Base-by-base conservation (phyloP, 2,113 vertebrate species). In the Caranx melampygus region DNA sequence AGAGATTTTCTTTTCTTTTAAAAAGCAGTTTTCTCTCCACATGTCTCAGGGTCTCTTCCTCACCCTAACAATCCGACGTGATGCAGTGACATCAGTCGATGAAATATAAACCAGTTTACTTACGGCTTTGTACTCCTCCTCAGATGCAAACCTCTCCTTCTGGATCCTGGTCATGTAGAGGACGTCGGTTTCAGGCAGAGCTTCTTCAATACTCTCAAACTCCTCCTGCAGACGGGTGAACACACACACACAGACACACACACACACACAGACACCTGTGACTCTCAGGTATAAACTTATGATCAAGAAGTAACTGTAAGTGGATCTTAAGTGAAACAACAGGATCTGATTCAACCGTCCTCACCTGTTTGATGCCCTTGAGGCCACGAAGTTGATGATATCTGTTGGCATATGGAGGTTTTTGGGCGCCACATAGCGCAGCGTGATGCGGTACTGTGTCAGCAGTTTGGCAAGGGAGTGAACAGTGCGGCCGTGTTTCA, bases 131-230 rank as follows among this genome's bases (percentile, higher is more conserved):
- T 98, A 99, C 33, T 99, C 98, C 58, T 97, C 93, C 5, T 92
- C 81, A 0, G 94, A 95, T 0, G 88, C 90, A 15, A 99, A 99
- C 2, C 97, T 93, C 87, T 99, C 98, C 92, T 97, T 98, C 95
- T 99, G 98, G 89, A 99, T 99, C 40, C 98, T 95, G 0, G 98
- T 99, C 96, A 99, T 94, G 92, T 99, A 99, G 13, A 99, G 96
- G 59, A 99, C 97, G 0, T 99, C 98, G 0, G 98, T 98, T 47
- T 98, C 97, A 0, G 97, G 97, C 72, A 99, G 92, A 0, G 98
- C 98, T 72, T 98, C 98, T 92, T 99, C 98, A 0, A 99, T 97
- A 79, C 95, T 99, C 86, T 95, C 95, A 6, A n/a, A 98, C 91
- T 98, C 97, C 91, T 99, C 98, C 98, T 99, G 94, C 40, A 60